Percentiles rank a stretch among this genome's conserved stretches.
Evolutionary conservation across 2,113 vertebrate genomes (phyloP).

Genomic region (Myrmophylax atrothorax): DNA sequence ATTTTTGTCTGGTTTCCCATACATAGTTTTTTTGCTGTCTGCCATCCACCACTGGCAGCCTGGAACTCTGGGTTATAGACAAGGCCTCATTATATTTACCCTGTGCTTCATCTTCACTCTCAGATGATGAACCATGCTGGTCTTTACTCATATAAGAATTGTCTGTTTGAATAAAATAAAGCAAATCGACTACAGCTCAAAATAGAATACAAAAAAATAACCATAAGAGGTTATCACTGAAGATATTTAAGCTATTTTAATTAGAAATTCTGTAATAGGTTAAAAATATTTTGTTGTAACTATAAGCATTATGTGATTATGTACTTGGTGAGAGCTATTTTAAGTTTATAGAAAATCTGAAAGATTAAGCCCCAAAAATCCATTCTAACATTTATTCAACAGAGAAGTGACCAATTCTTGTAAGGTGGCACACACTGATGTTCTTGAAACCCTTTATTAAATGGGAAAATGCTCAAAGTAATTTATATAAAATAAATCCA

Average conservation of each 20-base stretch:
- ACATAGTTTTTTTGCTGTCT: constrained; percentile 82
- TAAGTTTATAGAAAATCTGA: neutral
- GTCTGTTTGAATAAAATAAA: constrained; percentile 79
- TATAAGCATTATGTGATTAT: neutral
- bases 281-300: neutral
- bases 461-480: neutral
- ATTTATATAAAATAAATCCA: neutral
- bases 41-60: constrained; percentile 75
- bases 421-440: neutral
- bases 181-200: constrained; percentile 61
- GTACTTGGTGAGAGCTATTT: neutral
- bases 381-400: neutral
- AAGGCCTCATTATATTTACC: constrained; percentile 95
- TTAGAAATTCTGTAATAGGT: neutral
- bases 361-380: neutral
- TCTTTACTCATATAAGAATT: constrained; percentile 84
- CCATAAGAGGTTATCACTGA: constrained; percentile 31
- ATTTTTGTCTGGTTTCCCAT: constrained; percentile 93
- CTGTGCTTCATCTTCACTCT: constrained; percentile 95
- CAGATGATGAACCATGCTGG: constrained; percentile 89
- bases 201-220: constrained; percentile 31
- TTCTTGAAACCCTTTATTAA: neutral
- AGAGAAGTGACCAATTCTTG: neutral
- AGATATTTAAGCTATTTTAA: constrained; percentile 34
- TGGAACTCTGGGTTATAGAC: constrained; percentile 83